phyloP scores from a whole-genome alignment of 1,140 invertebrate genomes.

The Atopsyche davidsoni region DNA sequence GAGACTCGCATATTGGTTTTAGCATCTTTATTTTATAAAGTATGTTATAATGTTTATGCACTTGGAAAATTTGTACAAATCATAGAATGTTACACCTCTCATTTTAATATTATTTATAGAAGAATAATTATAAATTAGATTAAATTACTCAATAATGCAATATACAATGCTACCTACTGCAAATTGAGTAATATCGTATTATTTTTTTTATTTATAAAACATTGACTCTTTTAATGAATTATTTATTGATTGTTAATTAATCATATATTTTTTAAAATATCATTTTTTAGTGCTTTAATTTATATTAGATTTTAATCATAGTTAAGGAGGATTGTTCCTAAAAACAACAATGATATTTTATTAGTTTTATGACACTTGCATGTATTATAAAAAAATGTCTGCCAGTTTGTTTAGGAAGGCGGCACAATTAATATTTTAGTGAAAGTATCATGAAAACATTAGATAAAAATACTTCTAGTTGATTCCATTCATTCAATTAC shows the following conservation, averaged over 20 bases:
- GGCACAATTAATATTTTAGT: too few species aligned
- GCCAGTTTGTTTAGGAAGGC: too few species aligned
- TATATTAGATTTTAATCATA: too few species aligned
- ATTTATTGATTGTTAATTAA: neutral
- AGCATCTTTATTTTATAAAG: slow-evolving; percentile 25
- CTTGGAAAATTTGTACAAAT: neutral
- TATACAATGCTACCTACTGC: neutral
- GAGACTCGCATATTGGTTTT: slow-evolving; percentile 81
- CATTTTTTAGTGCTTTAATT: too few species aligned
- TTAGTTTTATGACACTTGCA: too few species aligned
- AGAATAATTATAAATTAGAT: slow-evolving; percentile 1
- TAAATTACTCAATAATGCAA: neutral
- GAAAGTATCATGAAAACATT: too few species aligned
- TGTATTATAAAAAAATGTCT: too few species aligned
- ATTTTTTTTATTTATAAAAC: neutral
- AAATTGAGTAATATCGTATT: neutral
- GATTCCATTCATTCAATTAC: too few species aligned
- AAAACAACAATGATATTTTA: too few species aligned
- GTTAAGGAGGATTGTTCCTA: too few species aligned
- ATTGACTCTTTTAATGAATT: neutral
- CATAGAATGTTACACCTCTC: too few species aligned
- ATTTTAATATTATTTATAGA: neutral
- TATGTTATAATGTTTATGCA: neutral
- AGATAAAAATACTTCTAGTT: too few species aligned
- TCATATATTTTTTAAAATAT: neutral